phyloP scores from a whole-genome alignment of 64 coral and sea anemone genomes.

The Porites australiensis region DNA sequence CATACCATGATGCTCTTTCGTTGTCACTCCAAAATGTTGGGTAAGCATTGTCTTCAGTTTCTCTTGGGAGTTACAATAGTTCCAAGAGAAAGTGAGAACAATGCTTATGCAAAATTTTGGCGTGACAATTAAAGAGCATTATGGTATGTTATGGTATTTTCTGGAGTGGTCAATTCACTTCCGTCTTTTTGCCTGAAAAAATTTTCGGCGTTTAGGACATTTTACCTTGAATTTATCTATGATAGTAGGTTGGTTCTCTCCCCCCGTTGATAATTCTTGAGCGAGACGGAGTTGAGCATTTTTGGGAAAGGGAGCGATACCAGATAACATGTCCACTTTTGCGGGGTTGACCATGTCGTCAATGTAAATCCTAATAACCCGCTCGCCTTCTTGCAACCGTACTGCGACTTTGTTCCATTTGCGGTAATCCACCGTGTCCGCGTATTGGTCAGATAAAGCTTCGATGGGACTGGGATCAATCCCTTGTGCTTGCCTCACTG shows the following conservation, averaged over 20 bases:
- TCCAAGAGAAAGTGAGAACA: too few species aligned
- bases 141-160: too few species aligned
- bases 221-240: constrained; percentile 55
- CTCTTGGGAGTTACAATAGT: too few species aligned
- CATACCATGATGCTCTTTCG: too few species aligned
- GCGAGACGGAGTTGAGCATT: constrained; percentile 66
- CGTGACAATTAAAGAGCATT: too few species aligned
- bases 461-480: background rate
- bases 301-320: background rate
- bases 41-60: too few species aligned
- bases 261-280: constrained; percentile 20
- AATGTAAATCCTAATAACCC: constrained; percentile 44
- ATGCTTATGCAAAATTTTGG: too few species aligned
- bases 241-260: constrained; percentile 40
- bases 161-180: too few species aligned
- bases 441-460: background rate
- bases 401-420: constrained; percentile 74
- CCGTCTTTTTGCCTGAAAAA: too few species aligned
- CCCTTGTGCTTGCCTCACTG: background rate
- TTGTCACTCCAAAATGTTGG: too few species aligned
- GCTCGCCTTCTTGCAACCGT: constrained; percentile 58
- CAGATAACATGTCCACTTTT: background rate
- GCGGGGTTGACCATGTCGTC: constrained; percentile 21
- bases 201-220: background rate
- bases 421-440: constrained; percentile 16